A percentile compares a stretch with the other conserved stretches of the same genome.
Evolutionary conservation across 2,888 invertebrate genomes (phyloP).

Genomic region (Rhorus exstirpatorius): DNA sequence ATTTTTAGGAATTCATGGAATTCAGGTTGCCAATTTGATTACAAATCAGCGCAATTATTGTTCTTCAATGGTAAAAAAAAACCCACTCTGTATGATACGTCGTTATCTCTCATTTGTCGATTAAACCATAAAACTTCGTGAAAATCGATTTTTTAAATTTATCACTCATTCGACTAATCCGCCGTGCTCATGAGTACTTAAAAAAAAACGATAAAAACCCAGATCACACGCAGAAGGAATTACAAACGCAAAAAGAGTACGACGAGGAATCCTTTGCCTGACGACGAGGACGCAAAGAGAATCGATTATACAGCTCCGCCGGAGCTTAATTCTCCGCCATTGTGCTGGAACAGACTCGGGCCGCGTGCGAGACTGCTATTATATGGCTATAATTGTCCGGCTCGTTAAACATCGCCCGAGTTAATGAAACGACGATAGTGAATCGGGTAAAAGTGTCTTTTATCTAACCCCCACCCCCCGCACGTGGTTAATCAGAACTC

Average conservation of each 20-base stretch:
- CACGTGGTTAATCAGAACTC: constrained; percentile 41
- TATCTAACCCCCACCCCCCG: no score
- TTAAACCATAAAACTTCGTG: no score
- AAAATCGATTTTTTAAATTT: no score
- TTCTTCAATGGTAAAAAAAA: no score
- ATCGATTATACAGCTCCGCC: constrained; percentile 56
- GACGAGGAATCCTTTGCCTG: constrained; percentile 29
- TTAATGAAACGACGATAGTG: constrained; percentile 56
- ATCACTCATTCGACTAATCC: no score
- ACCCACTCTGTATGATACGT: no score
- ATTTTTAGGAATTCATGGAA: no score
- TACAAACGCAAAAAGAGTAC: constrained; percentile 25
- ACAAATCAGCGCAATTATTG: not conserved
- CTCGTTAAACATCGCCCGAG: constrained; percentile 56
- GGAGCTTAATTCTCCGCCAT: constrained; percentile 58
- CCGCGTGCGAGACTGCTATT: constrained; percentile 34
- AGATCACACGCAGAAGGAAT: not conserved
- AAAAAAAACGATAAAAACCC: not conserved
- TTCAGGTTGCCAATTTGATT: no score
- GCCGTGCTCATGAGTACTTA: not conserved
- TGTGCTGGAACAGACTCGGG: constrained; percentile 50
- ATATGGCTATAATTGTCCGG: constrained; percentile 60
- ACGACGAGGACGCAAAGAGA: constrained; percentile 39
- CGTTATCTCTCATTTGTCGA: no score
- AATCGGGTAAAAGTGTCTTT: constrained; percentile 44